A percentile compares a stretch with the other conserved stretches of the same genome.
These are phyloP conservation scores for Cyphomyrus plagiostoma DNA, from an alignment of 2,113 vertebrate species.

Conservation along the genomic window DNA sequence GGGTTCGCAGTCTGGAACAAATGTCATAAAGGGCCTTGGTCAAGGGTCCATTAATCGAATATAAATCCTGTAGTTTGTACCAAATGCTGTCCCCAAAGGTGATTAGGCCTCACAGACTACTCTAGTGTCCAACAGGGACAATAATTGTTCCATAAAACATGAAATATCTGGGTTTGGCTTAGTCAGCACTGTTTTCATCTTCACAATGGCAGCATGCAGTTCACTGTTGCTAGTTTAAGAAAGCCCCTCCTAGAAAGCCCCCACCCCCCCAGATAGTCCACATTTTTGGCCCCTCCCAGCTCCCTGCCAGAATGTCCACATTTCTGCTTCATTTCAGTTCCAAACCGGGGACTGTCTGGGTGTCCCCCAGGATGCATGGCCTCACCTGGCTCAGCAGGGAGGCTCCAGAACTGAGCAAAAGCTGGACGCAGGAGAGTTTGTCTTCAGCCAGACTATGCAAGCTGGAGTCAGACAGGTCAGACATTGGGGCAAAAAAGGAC, in stretches of 20 bases:
- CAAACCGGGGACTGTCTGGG: neutral
- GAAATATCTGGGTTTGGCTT: neutral
- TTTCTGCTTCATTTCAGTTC: neutral
- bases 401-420: slow-evolving; percentile 66
- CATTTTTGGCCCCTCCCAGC: neutral
- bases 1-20: neutral
- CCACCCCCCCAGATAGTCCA: neutral
- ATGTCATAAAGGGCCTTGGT: neutral
- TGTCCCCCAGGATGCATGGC: neutral
- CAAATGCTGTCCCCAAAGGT: neutral
- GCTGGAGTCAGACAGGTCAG: slow-evolving; percentile 32
- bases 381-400: slow-evolving; percentile 73
- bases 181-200: neutral
- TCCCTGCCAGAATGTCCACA: neutral
- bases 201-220: neutral
- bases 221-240: neutral
- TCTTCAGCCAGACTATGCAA: slow-evolving; percentile 50
- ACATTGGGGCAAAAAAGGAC: slow-evolving; percentile 35
- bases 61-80: neutral
- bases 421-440: slow-evolving; percentile 64
- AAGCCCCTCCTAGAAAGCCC: no score
- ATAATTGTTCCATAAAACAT: neutral
- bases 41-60: neutral
- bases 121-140: neutral
- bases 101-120: neutral